Percentiles rank a stretch among this genome's conserved stretches.
Conservation (phyloP, 2,797 vertebrate species). For the Hypotaenidia philippensis region DNA sequence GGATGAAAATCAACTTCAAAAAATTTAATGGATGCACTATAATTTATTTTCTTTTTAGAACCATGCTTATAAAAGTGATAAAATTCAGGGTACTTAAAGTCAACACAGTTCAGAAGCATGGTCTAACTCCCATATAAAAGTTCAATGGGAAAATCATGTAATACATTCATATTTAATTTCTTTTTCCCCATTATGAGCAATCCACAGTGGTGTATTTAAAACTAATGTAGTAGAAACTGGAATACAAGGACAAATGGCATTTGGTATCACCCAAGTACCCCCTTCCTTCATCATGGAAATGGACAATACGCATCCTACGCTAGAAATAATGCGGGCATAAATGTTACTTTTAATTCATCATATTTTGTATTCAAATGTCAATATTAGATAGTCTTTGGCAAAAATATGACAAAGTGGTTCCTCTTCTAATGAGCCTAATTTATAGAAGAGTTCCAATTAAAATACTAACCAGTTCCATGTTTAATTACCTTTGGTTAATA, state of each 20-base stretch:
- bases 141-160: slow-evolving; percentile 68
- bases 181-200: slow-evolving; percentile 61
- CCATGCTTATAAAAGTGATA: slow-evolving; percentile 28
- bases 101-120: slow-evolving; percentile 5
- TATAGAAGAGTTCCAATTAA: neutral
- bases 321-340: neutral
- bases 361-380: neutral
- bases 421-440: neutral
- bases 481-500: neutral
- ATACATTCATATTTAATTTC: slow-evolving; percentile 66
- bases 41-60: slow-evolving; percentile 49
- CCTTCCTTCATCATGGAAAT: neutral
- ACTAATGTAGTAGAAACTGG: slow-evolving; percentile 47
- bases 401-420: neutral
- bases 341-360: neutral
- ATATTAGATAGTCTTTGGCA: neutral
- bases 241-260: slow-evolving; percentile 40
- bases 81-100: slow-evolving; percentile 54
- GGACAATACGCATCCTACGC: neutral
- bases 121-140: slow-evolving; percentile 21
- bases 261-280: neutral
- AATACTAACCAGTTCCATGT: neutral
- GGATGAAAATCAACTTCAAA: slow-evolving; percentile 54
- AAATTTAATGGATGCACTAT: slow-evolving; percentile 20
- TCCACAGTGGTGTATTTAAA: slow-evolving; percentile 46